These are phyloP conservation scores for Drosophila mimica DNA, from an alignment of 2,888 invertebrate genomes.

Conservation along the genomic window DNA sequence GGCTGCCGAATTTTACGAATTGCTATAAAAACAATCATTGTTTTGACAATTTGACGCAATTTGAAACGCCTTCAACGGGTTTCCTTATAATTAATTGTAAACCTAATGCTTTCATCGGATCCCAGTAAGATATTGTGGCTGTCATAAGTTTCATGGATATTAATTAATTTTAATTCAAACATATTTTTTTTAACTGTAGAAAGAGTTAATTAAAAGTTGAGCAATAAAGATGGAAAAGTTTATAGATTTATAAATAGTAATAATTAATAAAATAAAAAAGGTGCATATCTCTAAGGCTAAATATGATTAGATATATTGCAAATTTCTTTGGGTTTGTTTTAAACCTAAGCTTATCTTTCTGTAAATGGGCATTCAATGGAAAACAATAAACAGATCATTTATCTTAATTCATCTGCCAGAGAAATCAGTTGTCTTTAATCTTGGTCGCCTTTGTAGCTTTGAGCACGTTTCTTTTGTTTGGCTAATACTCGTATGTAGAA, in stretches of 20 bases:
- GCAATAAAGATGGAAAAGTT: background rate
- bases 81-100: constrained; percentile 9
- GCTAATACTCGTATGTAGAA: constrained; percentile 57
- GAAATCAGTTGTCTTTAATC: constrained; percentile 45
- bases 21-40: constrained; percentile 20
- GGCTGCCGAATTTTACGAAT: constrained; percentile 16
- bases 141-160: background rate
- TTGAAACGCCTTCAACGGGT: constrained; percentile 14
- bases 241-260: background rate
- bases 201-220: background rate
- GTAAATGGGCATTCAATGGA: constrained; percentile 60
- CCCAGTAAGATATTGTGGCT: background rate
- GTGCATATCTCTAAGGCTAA: background rate
- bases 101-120: background rate
- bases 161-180: constrained; percentile 1
- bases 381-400: constrained; percentile 40
- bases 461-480: constrained; percentile 31
- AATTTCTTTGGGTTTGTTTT: background rate
- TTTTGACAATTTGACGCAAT: constrained; percentile 16
- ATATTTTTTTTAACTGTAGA: background rate
- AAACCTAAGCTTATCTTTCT: constrained; percentile 22
- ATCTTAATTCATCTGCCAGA: constrained; percentile 41
- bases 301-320: background rate
- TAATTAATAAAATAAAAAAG: background rate
- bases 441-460: background rate